Evolutionary conservation across 1,140 invertebrate genomes (phyloP), one percentile per base, ranked within the genome.

Genomic region (Drosophila willistoni): DNA sequence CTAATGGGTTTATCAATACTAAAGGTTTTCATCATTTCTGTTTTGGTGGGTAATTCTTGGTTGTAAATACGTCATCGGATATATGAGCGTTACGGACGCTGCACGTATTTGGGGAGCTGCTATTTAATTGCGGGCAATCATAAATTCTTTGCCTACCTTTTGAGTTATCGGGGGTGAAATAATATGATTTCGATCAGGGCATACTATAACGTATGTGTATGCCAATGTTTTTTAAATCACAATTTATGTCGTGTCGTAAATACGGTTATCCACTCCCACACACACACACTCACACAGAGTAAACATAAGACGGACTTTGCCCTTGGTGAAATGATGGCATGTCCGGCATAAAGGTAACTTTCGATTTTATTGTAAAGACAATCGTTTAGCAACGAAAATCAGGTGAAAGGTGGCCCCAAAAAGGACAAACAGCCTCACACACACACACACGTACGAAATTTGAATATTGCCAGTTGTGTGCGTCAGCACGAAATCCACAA

Each of bases 401-500:
- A 75, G 65, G 68, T 69, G 41, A 60, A 62, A 41, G 55, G 19
- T 14, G 62, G 33, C 70, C 14, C 36, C 42, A 34, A 47, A 69
- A 66, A 44, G 73, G 60, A 42, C 64, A 59, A 66, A 51, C 39
- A 51, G 51, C 54, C 64, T n/a, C 29, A 7, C 55, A 77, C 77
- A 79, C 73, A 73, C 55, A 73, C 55, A 77, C 77, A 79, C 77
- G 77, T 79, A 79, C 77, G 66, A 77, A 79, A 77, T 79, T 77
- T 77, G 70, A 77, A 69, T 73, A 77, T 74, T 74, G 17, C n/a
- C 59, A 51, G 72, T 71, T 74, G 72, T 77, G 75, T 74, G 72
- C 72, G 77, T 79, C 77, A 79, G 73, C 73, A 78, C 59, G 70
- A 69, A 73, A 63, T 19, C 66, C 65, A 62, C 36, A 62, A 51